Percentiles rank a stretch among this genome's conserved stretches.
phyloP scores from a whole-genome alignment of 2,113 vertebrate genomes.

The Siniperca knerii region DNA sequence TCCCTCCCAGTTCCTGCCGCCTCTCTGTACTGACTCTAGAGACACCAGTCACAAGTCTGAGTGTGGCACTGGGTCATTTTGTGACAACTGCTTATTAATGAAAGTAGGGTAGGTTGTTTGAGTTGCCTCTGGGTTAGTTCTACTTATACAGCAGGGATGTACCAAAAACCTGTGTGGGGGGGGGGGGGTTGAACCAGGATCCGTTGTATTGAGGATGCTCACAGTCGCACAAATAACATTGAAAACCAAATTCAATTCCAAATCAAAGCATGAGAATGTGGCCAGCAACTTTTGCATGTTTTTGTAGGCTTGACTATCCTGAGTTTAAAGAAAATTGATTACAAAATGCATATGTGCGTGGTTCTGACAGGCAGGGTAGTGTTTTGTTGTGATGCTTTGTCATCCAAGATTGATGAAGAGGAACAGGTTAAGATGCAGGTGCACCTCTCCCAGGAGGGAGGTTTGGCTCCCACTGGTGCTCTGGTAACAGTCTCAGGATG shows the following conservation, averaged over 20 bases:
- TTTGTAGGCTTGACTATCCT: not conserved
- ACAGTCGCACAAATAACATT: not conserved
- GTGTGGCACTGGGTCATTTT: constrained; percentile 26
- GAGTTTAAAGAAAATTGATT: not conserved
- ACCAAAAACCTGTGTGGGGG: not conserved
- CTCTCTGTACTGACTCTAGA: constrained; percentile 4
- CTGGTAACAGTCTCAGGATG: not conserved
- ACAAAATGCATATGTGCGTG: constrained; percentile 1
- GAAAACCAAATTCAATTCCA: not conserved
- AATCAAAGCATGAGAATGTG: not conserved
- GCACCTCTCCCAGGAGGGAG: not conserved
- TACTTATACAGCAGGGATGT: not conserved
- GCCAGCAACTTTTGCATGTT: not conserved
- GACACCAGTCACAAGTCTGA: not conserved
- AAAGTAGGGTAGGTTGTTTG: constrained; percentile 30
- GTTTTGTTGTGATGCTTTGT: constrained; percentile 19
- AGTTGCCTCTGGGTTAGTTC: constrained; percentile 19
- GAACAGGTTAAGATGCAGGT: constrained; percentile 33
- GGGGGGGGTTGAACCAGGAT: not conserved
- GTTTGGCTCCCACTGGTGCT: constrained; percentile 12
- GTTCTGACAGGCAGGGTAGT: not conserved
- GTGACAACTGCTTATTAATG: constrained; percentile 39
- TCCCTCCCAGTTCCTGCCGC: not conserved
- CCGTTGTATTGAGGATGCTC: not conserved
- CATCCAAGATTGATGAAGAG: constrained; percentile 20